A percentile compares a stretch with the other conserved stretches of the same genome.
phyloP scores from a whole-genome alignment of 1,140 invertebrate species.

The Diorhabda sublineata region DNA sequence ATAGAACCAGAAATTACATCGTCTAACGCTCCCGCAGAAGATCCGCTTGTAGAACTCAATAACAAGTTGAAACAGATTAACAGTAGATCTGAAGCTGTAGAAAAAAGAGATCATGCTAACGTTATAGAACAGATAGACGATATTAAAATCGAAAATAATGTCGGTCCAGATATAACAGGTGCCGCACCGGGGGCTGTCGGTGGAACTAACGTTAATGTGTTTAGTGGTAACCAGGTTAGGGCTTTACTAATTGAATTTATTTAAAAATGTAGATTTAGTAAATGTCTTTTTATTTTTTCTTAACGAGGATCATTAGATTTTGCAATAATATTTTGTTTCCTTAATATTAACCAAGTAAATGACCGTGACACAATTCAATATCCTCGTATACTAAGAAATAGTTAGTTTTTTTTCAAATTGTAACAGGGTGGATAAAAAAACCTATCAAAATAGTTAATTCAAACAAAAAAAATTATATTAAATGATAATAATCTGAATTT shows the following conservation, averaged over 20 bases:
- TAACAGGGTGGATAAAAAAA: too few species aligned
- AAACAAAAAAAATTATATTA: too few species aligned
- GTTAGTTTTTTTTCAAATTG: too few species aligned
- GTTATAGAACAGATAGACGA: slow-evolving; percentile 1
- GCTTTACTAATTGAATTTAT: slow-evolving; percentile 4
- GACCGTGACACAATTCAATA: too few species aligned
- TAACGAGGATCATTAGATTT: too few species aligned
- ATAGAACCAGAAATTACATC: slow-evolving; percentile 25
- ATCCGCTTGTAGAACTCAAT: slow-evolving; percentile 34
- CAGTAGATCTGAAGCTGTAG: slow-evolving; percentile 13
- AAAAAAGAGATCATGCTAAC: slow-evolving; percentile 10
- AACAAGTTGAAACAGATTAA: slow-evolving; percentile 39
- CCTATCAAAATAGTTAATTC: too few species aligned
- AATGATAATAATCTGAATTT: too few species aligned
- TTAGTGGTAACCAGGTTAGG: slow-evolving; percentile 18
- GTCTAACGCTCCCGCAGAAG: slow-evolving; percentile 15
- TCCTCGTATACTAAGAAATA: too few species aligned
- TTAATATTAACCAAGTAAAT: too few species aligned
- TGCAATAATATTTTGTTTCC: too few species aligned
- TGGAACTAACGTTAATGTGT: slow-evolving; percentile 4
- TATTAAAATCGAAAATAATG: not conserved
- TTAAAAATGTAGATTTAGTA: not conserved
- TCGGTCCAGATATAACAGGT: not conserved
- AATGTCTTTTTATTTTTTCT: too few species aligned
- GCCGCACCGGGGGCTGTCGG: not conserved